Evolutionary conservation across 2,113 vertebrate species (phyloP).

Genomic region (Micromys minutus): DNA sequence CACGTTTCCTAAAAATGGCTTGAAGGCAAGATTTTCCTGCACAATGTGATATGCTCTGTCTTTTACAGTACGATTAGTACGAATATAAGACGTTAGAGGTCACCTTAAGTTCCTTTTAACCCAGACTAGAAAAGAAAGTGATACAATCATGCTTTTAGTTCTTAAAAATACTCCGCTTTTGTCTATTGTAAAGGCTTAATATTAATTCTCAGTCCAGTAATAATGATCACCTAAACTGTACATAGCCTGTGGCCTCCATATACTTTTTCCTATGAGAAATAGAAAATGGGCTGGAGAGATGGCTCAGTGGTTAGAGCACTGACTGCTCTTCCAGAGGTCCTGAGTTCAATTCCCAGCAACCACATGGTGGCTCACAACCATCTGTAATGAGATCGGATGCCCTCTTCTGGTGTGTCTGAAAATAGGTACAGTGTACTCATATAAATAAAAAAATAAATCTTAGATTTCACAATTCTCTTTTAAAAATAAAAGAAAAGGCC

Average conservation of each 20-base stretch:
- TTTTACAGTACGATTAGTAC: not conserved
- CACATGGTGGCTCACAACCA: no score
- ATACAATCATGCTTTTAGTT: not conserved
- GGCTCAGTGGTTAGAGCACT: no score
- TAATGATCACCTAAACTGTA: not conserved
- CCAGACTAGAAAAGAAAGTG: slow-evolving; percentile 19
- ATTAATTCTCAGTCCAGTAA: not conserved
- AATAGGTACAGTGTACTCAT: no score
- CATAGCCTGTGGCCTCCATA: slow-evolving; percentile 3
- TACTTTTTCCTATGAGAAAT: not conserved
- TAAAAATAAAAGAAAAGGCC: not conserved
- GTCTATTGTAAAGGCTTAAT: slow-evolving; percentile 7
- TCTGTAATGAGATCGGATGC: no score
- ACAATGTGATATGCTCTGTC: not conserved
- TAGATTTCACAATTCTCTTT: no score
- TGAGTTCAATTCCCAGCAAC: no score
- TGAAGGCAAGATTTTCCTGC: slow-evolving; percentile 15
- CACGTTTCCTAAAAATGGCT: slow-evolving; percentile 36
- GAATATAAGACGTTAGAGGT: slow-evolving; percentile 6
- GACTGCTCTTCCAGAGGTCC: no score
- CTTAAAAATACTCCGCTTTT: not conserved
- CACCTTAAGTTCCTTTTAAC: not conserved
- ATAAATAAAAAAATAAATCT: no score
- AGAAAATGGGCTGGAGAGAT: no score
- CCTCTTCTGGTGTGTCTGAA: no score